Evolutionary conservation across 2,888 invertebrate genomes (phyloP).

Genomic region (Phaonia tiefii): DNA sequence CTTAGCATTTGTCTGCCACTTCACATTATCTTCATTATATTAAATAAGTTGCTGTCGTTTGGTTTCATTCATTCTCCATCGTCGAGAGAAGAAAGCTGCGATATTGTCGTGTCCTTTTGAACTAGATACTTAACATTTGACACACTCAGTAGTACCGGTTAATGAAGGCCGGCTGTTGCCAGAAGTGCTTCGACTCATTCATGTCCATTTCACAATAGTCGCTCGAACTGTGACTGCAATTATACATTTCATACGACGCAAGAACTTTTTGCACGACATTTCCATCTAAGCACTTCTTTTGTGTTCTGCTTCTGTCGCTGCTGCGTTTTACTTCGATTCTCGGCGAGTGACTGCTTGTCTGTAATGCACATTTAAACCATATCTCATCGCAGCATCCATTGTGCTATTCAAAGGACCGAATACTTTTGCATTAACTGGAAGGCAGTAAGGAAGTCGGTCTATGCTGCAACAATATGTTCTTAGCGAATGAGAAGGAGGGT

Average conservation of each 20-base stretch:
- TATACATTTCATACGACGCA: conserved; percentile 38
- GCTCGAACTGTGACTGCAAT: conserved; percentile 52
- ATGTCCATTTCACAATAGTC: conserved; percentile 42
- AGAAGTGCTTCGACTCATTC: conserved; percentile 57
- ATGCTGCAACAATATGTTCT: conserved; percentile 3
- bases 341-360: background rate
- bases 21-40: conserved; percentile 30
- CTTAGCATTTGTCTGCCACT: conserved; percentile 22
- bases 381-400: background rate
- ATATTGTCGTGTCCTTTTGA: conserved; percentile 42
- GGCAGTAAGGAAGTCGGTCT: conserved; percentile 10
- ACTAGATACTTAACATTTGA: conserved; percentile 54
- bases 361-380: background rate
- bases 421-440: conserved; percentile 23
- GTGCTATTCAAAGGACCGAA: conserved; percentile 22
- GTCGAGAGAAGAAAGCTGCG: conserved; percentile 2
- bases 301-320: conserved; percentile 7
- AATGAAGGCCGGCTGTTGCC: conserved; percentile 57
- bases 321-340: background rate
- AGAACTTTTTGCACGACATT: conserved; percentile 4
- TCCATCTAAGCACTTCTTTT: conserved; percentile 4
- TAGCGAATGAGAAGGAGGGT: background rate
- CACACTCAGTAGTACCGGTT: conserved; percentile 52
- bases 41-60: conserved; percentile 18
- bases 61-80: too few species aligned